These are phyloP conservation scores for Nothoprocta pentlandii DNA, from an alignment of 2,113 vertebrate species.

Conservation along the genomic window DNA sequence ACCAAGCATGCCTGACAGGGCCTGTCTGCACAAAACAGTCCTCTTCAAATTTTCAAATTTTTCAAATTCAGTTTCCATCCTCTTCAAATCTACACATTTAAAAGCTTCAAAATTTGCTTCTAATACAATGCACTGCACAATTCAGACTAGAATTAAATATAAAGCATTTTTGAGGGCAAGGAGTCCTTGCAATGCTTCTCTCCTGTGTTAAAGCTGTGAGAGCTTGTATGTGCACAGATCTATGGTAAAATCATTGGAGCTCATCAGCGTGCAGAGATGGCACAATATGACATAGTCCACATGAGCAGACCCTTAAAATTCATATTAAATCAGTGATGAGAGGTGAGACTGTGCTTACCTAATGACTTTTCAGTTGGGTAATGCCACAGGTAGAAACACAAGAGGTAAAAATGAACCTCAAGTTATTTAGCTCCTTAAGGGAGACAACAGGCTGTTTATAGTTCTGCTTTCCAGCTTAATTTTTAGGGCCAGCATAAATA, in stretches of 20 bases:
- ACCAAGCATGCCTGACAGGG: background rate
- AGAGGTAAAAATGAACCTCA: background rate
- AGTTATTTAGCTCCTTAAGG: conserved; percentile 41
- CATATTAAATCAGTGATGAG: background rate
- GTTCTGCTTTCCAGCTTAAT: conserved; percentile 37
- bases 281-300: background rate
- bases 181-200: background rate
- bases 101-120: background rate
- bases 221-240: background rate
- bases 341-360: background rate
- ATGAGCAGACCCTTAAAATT: background rate
- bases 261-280: background rate
- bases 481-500: conserved; percentile 62
- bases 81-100: background rate
- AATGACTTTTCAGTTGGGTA: background rate
- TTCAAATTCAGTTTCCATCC: background rate
- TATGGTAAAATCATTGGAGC: background rate
- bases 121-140: background rate
- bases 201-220: background rate
- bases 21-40: background rate
- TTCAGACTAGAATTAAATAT: conserved; percentile 1
- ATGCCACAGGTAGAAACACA: background rate
- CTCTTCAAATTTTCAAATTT: background rate
- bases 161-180: background rate
- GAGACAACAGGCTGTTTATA: conserved; percentile 46